Percentiles rank a stretch among this genome's conserved stretches.
Evolutionary conservation across 1,140 invertebrate genomes (phyloP).

Genomic region (Papilio polytes): DNA sequence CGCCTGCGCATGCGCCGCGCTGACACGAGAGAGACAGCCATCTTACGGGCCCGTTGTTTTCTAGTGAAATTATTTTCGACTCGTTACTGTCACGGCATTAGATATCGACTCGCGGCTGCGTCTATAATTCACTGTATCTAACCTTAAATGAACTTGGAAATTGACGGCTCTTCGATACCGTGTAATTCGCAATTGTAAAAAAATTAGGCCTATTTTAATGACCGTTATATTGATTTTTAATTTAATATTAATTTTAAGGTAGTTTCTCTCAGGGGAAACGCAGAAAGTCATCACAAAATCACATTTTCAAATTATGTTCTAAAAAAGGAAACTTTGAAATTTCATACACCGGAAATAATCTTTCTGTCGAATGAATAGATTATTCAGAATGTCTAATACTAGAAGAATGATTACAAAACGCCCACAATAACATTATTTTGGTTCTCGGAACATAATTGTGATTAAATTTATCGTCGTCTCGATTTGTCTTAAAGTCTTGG

Average conservation of each 20-base stretch:
- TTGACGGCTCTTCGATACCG: slow-evolving; percentile 10
- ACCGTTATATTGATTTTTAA: slow-evolving; percentile 19
- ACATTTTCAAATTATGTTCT: background rate
- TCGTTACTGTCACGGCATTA: slow-evolving; percentile 45
- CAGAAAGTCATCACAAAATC: background rate
- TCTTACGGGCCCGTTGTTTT: slow-evolving; percentile 45
- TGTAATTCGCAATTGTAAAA: slow-evolving; percentile 9
- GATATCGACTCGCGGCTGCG: slow-evolving; percentile 28
- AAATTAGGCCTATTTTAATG: slow-evolving; percentile 26
- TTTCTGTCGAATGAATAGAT: slow-evolving; percentile 25
- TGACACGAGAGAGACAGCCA: slow-evolving; percentile 31
- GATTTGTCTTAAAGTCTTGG: slow-evolving; percentile 21
- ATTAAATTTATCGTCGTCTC: slow-evolving; percentile 38
- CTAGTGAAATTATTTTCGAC: slow-evolving; percentile 47
- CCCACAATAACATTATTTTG: slow-evolving; percentile 33
- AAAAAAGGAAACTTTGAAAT: slow-evolving; percentile 14
- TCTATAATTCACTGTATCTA: slow-evolving; percentile 26
- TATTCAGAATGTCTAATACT: background rate
- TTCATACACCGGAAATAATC: slow-evolving; percentile 32
- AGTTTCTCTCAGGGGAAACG: background rate
- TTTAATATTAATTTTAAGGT: background rate
- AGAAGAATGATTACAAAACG: slow-evolving; percentile 33
- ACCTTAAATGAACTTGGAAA: slow-evolving; percentile 30
- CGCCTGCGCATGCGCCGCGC: background rate
- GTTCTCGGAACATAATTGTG: slow-evolving; percentile 25